These are phyloP conservation scores for Brachionus plicatilis DNA, from an alignment of 1,140 invertebrate genomes.

Conservation along the genomic window DNA sequence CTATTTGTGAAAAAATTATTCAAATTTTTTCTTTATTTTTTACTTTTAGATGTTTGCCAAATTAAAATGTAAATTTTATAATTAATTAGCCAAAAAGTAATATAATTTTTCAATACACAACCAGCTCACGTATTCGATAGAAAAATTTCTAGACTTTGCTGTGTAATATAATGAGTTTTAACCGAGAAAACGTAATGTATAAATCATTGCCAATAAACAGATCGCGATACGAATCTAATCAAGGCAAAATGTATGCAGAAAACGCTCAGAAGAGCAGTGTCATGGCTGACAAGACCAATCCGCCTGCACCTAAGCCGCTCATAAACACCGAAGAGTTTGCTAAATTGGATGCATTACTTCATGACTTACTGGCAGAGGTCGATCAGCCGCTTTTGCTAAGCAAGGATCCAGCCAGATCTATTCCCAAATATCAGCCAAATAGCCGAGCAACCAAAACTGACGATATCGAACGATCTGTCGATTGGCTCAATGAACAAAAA, in stretches of 20 bases:
- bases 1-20: background rate
- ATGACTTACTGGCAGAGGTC: slow-evolving; percentile 30
- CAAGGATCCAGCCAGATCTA: background rate
- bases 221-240: background rate
- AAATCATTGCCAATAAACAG: slow-evolving; percentile 17
- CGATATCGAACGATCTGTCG: slow-evolving; percentile 6
- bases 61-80: slow-evolving; percentile 34
- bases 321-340: slow-evolving; percentile 37
- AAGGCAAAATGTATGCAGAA: background rate
- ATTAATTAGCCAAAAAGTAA: slow-evolving; percentile 5
- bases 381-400: slow-evolving; percentile 23
- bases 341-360: slow-evolving; percentile 10
- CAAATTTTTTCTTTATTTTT: background rate
- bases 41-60: background rate
- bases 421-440: background rate
- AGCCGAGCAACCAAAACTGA: background rate
- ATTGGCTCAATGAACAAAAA: slow-evolving; percentile 34
- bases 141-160: background rate
- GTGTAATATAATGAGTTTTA: slow-evolving; percentile 7
- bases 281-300: background rate
- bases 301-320: background rate
- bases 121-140: background rate
- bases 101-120: background rate
- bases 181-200: slow-evolving; percentile 2
- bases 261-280: background rate